Base-by-base conservation (phyloP, 2,797 vertebrate species). In the Morus bassanus region DNA sequence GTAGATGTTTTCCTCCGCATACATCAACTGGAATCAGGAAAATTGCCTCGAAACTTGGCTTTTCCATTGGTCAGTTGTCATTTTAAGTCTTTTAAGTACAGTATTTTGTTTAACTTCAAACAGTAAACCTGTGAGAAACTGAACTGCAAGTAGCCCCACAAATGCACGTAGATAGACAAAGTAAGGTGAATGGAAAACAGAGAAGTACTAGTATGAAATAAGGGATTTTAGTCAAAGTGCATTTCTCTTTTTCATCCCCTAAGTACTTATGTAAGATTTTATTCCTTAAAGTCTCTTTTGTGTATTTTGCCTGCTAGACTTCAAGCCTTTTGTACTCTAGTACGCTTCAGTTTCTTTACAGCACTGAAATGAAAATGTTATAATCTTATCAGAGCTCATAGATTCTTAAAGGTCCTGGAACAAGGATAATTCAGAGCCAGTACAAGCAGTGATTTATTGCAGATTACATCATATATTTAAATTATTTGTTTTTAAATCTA, bases 1-100 rank as follows among this genome's bases (percentile, higher is more conserved):
- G 98, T 98, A 11, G 99, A 99, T 78, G 95, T 99, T 85, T 99
- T 98, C 95, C 98, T 99, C 70, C 98, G 98, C 65, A 98, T 99
- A 98, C 98, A 99, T 97, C 99, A 99, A 45, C 97, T 99, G 97
- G 99, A 99, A 97, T 98, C 96, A 56, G 99, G 99, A 89, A 98
- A 98, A 88, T 96, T 99, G 69, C 99, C 99, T 23, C 98, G 99
- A 41, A 98, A 98, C 45, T 96, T 98, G 1, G 98, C 97, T 9
- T 98, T 98, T 25, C 93, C 97, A 8, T 96, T 98, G 97, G 99
- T 99, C 91, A 98, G 98, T 98, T 69, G 25, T 51, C 28, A 12
- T 74, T 89, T 88, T 28, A 23, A 39, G 23, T 46, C 17, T 74
- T 30, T 70, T 57, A 35, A 30, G 33, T 48, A 33, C 1, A 8